phyloP scores from a whole-genome alignment of 1,140 invertebrate species.

The Drosophila bocki region DNA sequence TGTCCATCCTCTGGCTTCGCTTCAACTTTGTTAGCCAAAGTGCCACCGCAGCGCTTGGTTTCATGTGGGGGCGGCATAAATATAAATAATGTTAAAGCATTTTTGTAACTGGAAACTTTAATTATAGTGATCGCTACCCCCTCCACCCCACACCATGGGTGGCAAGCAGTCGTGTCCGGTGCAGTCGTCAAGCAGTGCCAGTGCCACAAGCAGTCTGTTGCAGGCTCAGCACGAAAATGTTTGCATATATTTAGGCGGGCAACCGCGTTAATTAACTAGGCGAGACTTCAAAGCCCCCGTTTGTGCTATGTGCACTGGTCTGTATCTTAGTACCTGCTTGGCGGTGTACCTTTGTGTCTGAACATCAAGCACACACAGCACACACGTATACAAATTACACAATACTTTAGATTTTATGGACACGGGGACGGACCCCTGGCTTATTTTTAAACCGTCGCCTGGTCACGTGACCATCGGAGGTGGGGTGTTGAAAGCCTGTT shows the following conservation, averaged over 20 bases:
- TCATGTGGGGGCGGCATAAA: conserved; percentile 8
- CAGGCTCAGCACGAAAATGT: conserved; percentile 18
- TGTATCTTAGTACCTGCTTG: not conserved
- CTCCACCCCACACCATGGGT: not conserved
- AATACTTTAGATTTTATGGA: conserved; percentile 16
- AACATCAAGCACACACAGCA: not conserved
- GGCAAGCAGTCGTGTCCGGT: conserved; percentile 8
- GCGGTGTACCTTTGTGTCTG: not conserved
- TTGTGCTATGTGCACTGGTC: conserved; percentile 7
- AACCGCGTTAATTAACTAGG: conserved; percentile 27
- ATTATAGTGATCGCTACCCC: conserved; percentile 1
- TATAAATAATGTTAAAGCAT: conserved; percentile 11
- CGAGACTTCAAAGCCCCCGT: conserved; percentile 30
- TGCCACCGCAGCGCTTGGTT: not conserved
- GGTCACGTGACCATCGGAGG: conserved; percentile 37
- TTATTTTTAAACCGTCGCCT: conserved; percentile 31
- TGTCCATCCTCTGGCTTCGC: not conserved
- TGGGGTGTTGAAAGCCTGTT: not conserved
- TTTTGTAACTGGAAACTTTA: conserved; percentile 13
- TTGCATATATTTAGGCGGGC: conserved; percentile 35
- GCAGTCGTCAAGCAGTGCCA: conserved; percentile 21
- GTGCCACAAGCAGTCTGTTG: conserved; percentile 9
- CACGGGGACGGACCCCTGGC: not conserved
- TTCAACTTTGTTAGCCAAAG: conserved; percentile 3
- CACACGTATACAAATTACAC: conserved; percentile 6